These are phyloP conservation scores for Xiphorhynchus elegans DNA, from an alignment of 2,113 vertebrate genomes.

Conservation along the genomic window DNA sequence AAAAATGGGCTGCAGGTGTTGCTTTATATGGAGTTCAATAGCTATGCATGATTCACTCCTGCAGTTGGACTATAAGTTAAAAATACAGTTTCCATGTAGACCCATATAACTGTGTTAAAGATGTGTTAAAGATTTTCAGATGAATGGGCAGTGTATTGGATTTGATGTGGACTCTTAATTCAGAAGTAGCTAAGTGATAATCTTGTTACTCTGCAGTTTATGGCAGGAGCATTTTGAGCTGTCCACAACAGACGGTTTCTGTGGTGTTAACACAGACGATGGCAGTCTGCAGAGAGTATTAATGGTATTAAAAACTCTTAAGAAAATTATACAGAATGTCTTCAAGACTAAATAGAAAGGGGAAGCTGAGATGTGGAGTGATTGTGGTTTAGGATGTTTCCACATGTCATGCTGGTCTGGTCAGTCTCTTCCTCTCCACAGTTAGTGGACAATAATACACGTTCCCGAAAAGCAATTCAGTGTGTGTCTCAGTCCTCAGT, in stretches of 20 bases:
- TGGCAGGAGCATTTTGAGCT: rapidly evolving
- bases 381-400: not conserved
- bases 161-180: not conserved
- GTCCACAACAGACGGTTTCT: rapidly evolving
- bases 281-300: not conserved
- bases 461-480: not conserved
- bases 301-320: not conserved
- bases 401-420: not conserved
- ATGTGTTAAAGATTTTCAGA: not conserved
- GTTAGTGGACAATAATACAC: not conserved
- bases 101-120: not conserved
- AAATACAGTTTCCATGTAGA: not conserved
- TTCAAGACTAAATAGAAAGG: not conserved
- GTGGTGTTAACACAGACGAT: rapidly evolving
- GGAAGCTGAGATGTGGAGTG: not conserved
- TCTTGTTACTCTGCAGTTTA: not conserved
- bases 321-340: not conserved
- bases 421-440: not conserved
- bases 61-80: not conserved
- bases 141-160: not conserved
- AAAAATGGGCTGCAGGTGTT: not conserved
- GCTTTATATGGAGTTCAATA: not conserved
- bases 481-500: not conserved
- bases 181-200: not conserved
- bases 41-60: not conserved